phyloP scores from a whole-genome alignment of 2,797 vertebrate species.

The Ambastaia sidthimunki region DNA sequence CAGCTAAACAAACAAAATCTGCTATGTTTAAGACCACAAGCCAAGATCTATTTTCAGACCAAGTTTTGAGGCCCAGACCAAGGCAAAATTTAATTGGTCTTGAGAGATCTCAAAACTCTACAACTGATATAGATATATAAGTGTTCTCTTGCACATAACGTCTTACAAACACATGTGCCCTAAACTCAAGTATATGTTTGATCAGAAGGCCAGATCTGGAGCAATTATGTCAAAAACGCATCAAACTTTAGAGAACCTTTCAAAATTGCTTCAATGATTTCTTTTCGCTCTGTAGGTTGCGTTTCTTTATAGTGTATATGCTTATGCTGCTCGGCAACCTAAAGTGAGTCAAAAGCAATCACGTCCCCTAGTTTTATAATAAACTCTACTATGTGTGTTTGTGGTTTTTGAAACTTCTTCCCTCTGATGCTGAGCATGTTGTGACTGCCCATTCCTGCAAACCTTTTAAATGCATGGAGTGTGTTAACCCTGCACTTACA shows the following conservation, averaged over 20 bases:
- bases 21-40: background rate
- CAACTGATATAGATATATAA: background rate
- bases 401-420: slow-evolving; percentile 55
- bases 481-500: slow-evolving; percentile 16
- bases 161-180: background rate
- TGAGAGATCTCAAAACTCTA: background rate
- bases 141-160: background rate
- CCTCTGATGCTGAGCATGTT: slow-evolving; percentile 51
- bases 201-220: background rate
- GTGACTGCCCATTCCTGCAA: slow-evolving; percentile 14
- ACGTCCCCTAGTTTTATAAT: background rate
- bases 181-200: background rate
- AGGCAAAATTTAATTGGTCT: background rate
- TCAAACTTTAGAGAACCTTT: no score
- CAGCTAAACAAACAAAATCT: background rate
- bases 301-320: background rate
- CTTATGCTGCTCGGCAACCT: background rate
- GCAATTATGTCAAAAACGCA: background rate
- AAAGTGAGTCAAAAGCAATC: slow-evolving; percentile 15
- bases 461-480: slow-evolving; percentile 26
- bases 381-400: background rate
- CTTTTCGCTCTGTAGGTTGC: background rate
- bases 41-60: background rate
- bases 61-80: background rate
- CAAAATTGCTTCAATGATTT: background rate